Base-by-base conservation (phyloP, 2,888 invertebrate species). In the Drosophila algonquin region DNA sequence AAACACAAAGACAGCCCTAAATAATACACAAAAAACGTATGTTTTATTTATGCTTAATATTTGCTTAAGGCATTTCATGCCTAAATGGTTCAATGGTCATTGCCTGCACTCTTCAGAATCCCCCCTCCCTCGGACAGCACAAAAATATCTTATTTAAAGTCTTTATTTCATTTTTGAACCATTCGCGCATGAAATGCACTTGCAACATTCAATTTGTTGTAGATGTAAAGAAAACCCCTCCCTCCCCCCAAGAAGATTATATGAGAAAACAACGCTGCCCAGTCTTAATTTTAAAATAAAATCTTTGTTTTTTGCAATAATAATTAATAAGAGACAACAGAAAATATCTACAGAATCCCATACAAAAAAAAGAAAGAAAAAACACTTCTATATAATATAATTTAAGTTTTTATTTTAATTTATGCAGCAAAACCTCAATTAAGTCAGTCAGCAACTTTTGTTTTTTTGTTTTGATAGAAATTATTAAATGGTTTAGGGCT, bases 151-250 rank as follows among this genome's bases (percentile, higher is more conserved):
- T 48, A 64, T 35, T 63, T 46, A 52, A 64, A 55, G 4, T 14
- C 46, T 21, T 16, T 40, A 18, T 40, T 46, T 48, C 54, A 54
- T 21, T 64, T 69, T 85, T 80, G 67, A 82, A 75, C 77, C 83
- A 80, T 69, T 81, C 63, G 86, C 70, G 80, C 80, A 85, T 81
- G 83, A 85, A 85, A 81, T 81, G 75, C 62, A 55, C 47, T 62
- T 62, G 2, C 21, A 21, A 21, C 21, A 50, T 10, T 14, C 40
- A 60, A 60, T 52, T 62, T 68, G 56, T 50, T 77, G 59, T 50
- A 30, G 71, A 68, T 64, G 64, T 54, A 59, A 80, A 80, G 40
- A 54, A 64, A 40, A 14, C 1, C n/a, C 40, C n/a, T 40, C 40
- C 7, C 35, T 6, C 12, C 10, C 35, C 35, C 35, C 1, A 63